Evolutionary conservation across 2,888 invertebrate species (phyloP).

Genomic region (Cosmia pyralina): DNA sequence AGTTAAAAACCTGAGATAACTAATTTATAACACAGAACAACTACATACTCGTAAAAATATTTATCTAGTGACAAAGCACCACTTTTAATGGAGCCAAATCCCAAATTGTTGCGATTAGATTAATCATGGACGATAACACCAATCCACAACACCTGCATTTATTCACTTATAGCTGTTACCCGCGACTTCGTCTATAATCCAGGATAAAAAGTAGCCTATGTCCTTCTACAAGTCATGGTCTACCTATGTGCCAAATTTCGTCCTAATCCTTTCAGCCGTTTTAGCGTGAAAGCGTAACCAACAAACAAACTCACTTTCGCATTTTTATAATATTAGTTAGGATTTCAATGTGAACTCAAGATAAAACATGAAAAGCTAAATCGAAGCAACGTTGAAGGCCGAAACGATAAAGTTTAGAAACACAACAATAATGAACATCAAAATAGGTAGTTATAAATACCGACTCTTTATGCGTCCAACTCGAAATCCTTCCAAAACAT

Average conservation of each 20-base stretch:
- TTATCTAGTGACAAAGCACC: slow-evolving; percentile 14
- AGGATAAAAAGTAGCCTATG: too few relatives aligned
- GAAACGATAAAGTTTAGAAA: slow-evolving; percentile 60
- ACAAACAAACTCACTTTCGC: too few relatives aligned
- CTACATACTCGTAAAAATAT: slow-evolving; percentile 4
- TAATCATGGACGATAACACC: slow-evolving; percentile 24
- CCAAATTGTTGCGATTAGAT: slow-evolving; percentile 36
- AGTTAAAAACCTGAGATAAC: too few relatives aligned
- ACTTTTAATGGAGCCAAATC: slow-evolving; percentile 19
- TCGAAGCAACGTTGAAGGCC: slow-evolving; percentile 58
- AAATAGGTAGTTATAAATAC: slow-evolving; percentile 71
- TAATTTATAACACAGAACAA: background rate
- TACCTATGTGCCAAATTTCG: too few relatives aligned
- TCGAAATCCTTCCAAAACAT: slow-evolving; percentile 59
- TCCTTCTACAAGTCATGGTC: too few relatives aligned
- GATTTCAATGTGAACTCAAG: slow-evolving; percentile 20
- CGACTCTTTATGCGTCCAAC: slow-evolving; percentile 64
- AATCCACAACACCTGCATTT: slow-evolving; percentile 25
- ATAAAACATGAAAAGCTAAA: slow-evolving; percentile 28
- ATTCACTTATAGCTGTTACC: background rate
- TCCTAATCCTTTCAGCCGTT: too few relatives aligned
- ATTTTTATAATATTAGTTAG: too few relatives aligned
- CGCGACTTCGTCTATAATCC: too few relatives aligned
- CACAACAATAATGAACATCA: slow-evolving; percentile 68
- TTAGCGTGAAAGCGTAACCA: too few relatives aligned